Evolutionary conservation across 2,113 vertebrate genomes (phyloP).

Genomic region (Oxyruncus cristatus): DNA sequence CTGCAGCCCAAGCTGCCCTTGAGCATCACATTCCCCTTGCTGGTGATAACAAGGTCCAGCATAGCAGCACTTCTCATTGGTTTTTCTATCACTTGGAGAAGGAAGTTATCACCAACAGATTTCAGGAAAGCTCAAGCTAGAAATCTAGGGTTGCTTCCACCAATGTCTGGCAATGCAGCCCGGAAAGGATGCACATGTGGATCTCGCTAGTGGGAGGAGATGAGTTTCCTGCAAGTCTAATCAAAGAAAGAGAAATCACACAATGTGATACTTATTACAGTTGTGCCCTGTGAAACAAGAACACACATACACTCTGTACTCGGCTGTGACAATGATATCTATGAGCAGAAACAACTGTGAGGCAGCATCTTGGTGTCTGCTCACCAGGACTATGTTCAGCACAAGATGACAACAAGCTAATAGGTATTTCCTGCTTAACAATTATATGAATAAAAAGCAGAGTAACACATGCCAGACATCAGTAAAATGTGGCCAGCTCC

Average conservation of each 20-base stretch:
- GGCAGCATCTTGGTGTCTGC: constrained; percentile 10
- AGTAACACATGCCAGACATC: constrained; percentile 40
- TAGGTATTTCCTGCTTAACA: constrained; percentile 57
- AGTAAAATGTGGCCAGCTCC: constrained; percentile 8
- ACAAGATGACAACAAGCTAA: constrained; percentile 53
- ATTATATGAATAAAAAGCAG: constrained; percentile 39
- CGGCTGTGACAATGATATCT: constrained; percentile 4
- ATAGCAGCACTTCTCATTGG: fast-evolving
- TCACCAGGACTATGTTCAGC: constrained; percentile 8
- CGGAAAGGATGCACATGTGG: not conserved
- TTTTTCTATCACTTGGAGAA: not conserved
- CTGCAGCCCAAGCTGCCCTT: not conserved
- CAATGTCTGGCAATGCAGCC: not conserved
- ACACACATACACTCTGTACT: not conserved
- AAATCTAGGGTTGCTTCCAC: not conserved
- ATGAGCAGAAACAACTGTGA: constrained; percentile 35
- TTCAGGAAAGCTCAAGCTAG: not conserved
- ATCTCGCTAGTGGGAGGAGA: not conserved
- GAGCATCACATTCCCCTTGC: not conserved
- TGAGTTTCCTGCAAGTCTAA: not conserved
- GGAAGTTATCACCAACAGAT: not conserved
- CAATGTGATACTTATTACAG: not conserved
- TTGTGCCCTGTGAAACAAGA: not conserved
- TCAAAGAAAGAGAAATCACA: constrained; percentile 17
- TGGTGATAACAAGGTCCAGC: not conserved